Evolutionary conservation across 2,888 invertebrate genomes (phyloP).

Genomic region (Oasisia sp.): DNA sequence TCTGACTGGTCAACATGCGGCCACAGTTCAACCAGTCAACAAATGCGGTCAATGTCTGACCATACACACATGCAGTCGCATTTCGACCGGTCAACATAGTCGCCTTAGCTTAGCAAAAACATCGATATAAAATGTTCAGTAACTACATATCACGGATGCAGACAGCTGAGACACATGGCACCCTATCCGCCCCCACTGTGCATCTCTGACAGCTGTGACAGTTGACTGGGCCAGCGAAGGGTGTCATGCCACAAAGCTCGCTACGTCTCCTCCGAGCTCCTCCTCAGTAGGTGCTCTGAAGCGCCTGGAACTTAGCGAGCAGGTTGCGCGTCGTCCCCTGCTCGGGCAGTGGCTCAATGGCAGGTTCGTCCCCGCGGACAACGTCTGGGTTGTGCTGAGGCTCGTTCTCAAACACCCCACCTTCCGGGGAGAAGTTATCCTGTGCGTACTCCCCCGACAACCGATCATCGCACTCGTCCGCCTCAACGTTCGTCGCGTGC

Average conservation of each 20-base stretch:
- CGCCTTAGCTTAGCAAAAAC: not conserved
- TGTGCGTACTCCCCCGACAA: not conserved
- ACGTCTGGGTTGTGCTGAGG: constrained; percentile 61
- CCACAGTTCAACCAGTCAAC: not conserved
- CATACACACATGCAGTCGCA: not conserved
- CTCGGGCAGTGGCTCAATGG: constrained; percentile 62
- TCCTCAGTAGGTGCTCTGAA: constrained; percentile 68
- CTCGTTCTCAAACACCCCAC: constrained; percentile 56
- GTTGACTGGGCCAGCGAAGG: not conserved
- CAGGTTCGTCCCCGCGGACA: constrained; percentile 61
- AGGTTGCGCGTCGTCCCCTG: constrained; percentile 83
- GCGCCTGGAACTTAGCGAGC: constrained; percentile 87
- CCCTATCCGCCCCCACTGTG: not conserved
- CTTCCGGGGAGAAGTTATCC: constrained; percentile 34
- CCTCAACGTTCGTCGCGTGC: not conserved
- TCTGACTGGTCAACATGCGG: not conserved
- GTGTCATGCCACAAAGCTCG: not conserved
- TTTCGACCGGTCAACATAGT: not conserved
- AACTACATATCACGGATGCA: constrained; percentile 13
- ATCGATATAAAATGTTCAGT: not conserved
- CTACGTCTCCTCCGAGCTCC: not conserved
- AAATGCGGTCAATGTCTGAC: not conserved
- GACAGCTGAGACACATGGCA: not conserved
- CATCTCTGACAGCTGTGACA: not conserved
- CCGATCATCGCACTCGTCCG: not conserved